phyloP scores from a whole-genome alignment of 2,888 invertebrate genomes.

The Cremastinae sp. region DNA sequence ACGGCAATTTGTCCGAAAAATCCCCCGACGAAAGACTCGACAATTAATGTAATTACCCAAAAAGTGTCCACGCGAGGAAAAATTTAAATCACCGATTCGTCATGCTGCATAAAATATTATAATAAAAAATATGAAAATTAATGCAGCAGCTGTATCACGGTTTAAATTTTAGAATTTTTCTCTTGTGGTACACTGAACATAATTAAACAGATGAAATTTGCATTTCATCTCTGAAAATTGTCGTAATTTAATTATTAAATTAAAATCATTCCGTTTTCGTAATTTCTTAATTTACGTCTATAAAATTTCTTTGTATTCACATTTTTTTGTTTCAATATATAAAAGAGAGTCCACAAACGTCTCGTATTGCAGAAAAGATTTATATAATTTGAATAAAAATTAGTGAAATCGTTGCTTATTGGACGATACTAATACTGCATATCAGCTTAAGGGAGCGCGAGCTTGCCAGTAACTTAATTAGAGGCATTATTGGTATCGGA shows the following conservation, averaged over 20 bases:
- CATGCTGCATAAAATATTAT: conserved; percentile 44
- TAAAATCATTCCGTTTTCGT: conserved; percentile 29
- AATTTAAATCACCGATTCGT: conserved; percentile 64
- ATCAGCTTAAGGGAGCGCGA: conserved; percentile 77
- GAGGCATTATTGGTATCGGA: conserved; percentile 80
- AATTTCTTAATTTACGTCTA: conserved; percentile 20
- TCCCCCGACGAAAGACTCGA: conserved; percentile 52
- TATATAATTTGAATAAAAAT: conserved; percentile 19
- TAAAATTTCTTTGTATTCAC: no score
- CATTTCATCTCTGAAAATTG: neutral
- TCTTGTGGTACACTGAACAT: no score
- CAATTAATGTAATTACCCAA: conserved; percentile 72
- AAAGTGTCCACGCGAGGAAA: conserved; percentile 60
- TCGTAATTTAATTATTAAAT: conserved; percentile 27
- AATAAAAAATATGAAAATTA: conserved; percentile 34
- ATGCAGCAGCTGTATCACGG: conserved; percentile 51
- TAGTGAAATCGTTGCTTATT: conserved; percentile 64
- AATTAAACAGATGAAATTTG: no score
- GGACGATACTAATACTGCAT: conserved; percentile 73
- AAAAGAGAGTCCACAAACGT: conserved; percentile 56
- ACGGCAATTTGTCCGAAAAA: conserved; percentile 66
- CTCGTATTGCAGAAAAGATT: conserved; percentile 48
- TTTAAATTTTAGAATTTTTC: no score
- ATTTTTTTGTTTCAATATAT: conserved; percentile 3
- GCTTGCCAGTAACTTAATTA: conserved; percentile 76